Evolutionary conservation across 1,140 invertebrate species (phyloP), one percentile per base, ranked within the genome.

Genomic region (Drosophila parvula): DNA sequence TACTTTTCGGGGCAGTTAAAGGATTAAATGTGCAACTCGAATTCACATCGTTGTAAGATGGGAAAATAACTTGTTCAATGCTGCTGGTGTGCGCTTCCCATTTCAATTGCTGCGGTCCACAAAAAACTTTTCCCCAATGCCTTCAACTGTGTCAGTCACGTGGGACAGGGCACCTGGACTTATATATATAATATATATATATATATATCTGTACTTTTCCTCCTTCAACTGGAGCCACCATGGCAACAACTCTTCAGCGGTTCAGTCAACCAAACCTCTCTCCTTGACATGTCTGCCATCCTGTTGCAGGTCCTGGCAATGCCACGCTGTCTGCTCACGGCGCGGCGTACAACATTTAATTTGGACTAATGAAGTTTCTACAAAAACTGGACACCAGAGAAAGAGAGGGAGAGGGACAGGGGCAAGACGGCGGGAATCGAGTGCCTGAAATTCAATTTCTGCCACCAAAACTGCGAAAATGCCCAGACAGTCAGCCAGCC

Each of bases 331-430:
- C 84, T 86, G 79, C 82, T 74, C 64, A 48, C 62, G 65, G 69
- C 62, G 81, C 82, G 75, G 82, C 82, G 75, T 58, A 81, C 74
- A 81, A 76, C 83, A 83, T 88, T 86, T 88, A 88, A 86, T 88
- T 88, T 83, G 67, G 55, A 77, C 76, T 86, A 86, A 86, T 86
- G 79, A 86, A 88, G 83, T 86, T 86, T 88, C 84, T 50, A 86
- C 75, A 82, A 77, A 79, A 83, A 64, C 58, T 53, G 51, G 32
- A 53, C 32, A 53, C 51, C 50, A 3, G 5, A 5, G 18, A 44
- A 48, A n/a, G 71, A 50, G 43, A 22, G 57, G 62, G 45, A 62
- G 9, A 18, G 43, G n/a, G 5, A 11, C 12, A 27, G 44, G 44
- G 27, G 18, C 6, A 45, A 38, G 30, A 59, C 48, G n/a, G 65